Conservation (phyloP, 2,113 vertebrate genomes). For the Phalacrocorax aristotelis region DNA sequence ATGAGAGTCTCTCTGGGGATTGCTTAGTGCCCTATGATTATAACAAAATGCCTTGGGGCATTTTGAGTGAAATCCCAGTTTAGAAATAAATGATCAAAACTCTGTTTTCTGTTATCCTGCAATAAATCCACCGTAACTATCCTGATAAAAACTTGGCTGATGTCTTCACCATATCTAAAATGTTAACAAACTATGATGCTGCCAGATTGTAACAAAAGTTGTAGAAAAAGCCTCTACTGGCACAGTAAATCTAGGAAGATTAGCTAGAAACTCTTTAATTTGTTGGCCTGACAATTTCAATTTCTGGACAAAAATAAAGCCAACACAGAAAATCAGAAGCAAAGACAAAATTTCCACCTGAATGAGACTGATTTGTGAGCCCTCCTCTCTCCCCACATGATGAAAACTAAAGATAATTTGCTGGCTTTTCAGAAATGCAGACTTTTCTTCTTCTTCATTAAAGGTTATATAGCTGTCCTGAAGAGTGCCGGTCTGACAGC, state of each 20-base stretch:
- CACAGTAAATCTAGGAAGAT: background rate
- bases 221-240: background rate
- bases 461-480: background rate
- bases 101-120: background rate
- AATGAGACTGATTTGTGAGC: background rate
- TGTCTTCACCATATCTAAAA: background rate
- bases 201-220: background rate
- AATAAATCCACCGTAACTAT: background rate
- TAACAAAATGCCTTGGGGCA: background rate
- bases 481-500: background rate
- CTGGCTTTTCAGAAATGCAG: background rate
- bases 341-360: background rate
- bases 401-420: background rate
- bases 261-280: background rate
- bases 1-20: background rate
- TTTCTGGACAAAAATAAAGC: background rate
- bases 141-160: background rate
- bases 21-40: background rate
- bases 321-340: background rate
- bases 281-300: background rate
- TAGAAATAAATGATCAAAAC: background rate
- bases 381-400: background rate
- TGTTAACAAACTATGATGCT: background rate
- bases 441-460: background rate
- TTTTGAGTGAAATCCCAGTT: constrained; percentile 17